Evolutionary conservation across 2,797 vertebrate genomes (phyloP).

Genomic region (Malurus splendens): DNA sequence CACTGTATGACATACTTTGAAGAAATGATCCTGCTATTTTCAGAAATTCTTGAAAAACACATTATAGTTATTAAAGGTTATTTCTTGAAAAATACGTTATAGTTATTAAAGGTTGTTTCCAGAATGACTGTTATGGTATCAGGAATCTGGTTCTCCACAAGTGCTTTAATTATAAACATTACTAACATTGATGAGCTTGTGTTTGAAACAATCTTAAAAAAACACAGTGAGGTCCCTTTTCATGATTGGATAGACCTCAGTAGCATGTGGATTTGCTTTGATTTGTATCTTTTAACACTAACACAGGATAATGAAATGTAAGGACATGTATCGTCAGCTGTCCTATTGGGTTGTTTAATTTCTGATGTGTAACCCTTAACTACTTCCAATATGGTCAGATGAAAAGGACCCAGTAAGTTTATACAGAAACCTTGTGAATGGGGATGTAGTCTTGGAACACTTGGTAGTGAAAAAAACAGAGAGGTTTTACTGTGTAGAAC

Average conservation of each 20-base stretch:
- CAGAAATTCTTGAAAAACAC: neutral
- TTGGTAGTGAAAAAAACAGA: neutral
- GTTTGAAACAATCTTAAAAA: neutral
- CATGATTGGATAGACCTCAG: neutral
- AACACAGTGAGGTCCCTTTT: neutral
- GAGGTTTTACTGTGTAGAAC: neutral
- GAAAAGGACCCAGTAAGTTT: neutral
- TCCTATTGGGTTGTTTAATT: neutral
- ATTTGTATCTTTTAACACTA: neutral
- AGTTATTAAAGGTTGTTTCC: slow-evolving; percentile 32
- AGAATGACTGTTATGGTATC: neutral
- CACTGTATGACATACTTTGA: neutral
- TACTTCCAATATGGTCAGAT: neutral
- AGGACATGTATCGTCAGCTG: neutral
- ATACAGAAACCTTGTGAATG: neutral
- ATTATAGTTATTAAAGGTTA: neutral
- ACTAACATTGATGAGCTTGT: neutral
- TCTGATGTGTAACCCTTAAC: neutral
- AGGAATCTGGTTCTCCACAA: neutral
- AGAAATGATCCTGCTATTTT: neutral
- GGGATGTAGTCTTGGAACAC: neutral
- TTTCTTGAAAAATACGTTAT: slow-evolving; percentile 3
- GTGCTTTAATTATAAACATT: neutral
- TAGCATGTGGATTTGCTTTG: neutral
- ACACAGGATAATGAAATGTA: neutral